Evolutionary conservation across 1,140 invertebrate species (phyloP), one percentile per base, ranked within the genome.

Genomic region (Lepidotrigona ventralis): DNA sequence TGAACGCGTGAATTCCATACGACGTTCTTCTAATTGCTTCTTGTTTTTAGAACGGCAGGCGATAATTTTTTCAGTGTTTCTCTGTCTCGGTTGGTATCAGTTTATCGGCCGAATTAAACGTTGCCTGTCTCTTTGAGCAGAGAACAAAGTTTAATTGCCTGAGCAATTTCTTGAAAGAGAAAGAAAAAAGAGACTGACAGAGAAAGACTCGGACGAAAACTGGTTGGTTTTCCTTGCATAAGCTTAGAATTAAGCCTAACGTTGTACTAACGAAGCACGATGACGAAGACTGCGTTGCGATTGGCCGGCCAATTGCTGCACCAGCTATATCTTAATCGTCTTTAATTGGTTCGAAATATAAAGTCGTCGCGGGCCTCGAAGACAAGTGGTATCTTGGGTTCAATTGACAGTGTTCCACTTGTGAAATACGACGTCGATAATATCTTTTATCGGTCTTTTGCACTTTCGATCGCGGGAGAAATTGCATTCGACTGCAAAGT

Each of bases 301-400:
- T 88, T 88, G 85, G 87, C 11, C 71, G 70, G 66, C 83, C 91
- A 92, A 90, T 91, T 92, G 90, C 68, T 71, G 86, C 74, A 71
- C 80, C 90, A 90, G 89, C 23, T 23, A 85, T 91, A 89, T 88
- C 88, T 90, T 91, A 92, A 92, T 91, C 86, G 87, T 84, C 81
- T 91, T 91, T 92, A 92, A 92, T 91, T 89, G 87, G 83, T 86
- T 84, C 88, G 85, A 86, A 90, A 91, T 89, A 90, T 88, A 85
- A 88, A 91, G 84, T 83, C 66, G 87, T 87, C 66, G 77, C 75
- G 54, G 12, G 76, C 84, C 79, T 80, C 70, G 58, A 80, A 89
- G 87, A 86, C 89, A 90, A 91, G 88, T 84, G 81, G 78, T 63
- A 74, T 85, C 84, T 89, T 76, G 54, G 68, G 26, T 60, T 83